These are phyloP conservation scores for Argynnis bischoffii DNA, from an alignment of 2,888 invertebrate species.

Conservation along the genomic window DNA sequence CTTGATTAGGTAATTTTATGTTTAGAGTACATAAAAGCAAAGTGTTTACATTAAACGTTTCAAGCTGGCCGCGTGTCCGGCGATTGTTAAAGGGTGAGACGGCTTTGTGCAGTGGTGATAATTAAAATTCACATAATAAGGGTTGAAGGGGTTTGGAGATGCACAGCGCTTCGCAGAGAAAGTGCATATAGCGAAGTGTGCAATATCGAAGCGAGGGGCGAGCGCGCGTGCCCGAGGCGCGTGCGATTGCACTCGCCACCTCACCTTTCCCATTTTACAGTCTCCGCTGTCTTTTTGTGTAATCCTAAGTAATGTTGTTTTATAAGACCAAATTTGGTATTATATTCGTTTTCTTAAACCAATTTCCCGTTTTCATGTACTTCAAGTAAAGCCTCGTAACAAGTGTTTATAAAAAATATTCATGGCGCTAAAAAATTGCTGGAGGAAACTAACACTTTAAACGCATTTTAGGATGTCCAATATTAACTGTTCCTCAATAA, in stretches of 20 bases:
- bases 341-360: neutral
- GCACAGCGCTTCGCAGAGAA: slow-evolving; percentile 37
- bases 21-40: slow-evolving; percentile 2
- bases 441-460: too few species aligned
- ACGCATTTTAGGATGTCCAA: too few species aligned
- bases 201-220: slow-evolving; percentile 36
- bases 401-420: too few species aligned
- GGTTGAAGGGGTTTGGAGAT: slow-evolving; percentile 38
- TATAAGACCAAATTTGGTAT: neutral
- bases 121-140: slow-evolving; percentile 39
- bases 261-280: slow-evolving; percentile 13
- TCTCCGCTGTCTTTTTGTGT: slow-evolving; percentile 16
- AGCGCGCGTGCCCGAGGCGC: slow-evolving; percentile 41
- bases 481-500: too few species aligned
- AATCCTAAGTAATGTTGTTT: slow-evolving; percentile 8
- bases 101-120: slow-evolving; percentile 38
- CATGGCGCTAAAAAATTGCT: too few species aligned
- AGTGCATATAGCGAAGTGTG: slow-evolving; percentile 40
- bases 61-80: slow-evolving; percentile 33
- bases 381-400: too few species aligned
- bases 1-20: neutral
- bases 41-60: slow-evolving; percentile 22
- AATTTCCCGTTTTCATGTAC: too few species aligned
- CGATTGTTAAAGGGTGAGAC: slow-evolving; percentile 25
- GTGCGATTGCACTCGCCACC: slow-evolving; percentile 31